Evolutionary conservation across 92 coral and sea anemone genomes (phyloP).

Genomic region (Galaxea fascicularis): DNA sequence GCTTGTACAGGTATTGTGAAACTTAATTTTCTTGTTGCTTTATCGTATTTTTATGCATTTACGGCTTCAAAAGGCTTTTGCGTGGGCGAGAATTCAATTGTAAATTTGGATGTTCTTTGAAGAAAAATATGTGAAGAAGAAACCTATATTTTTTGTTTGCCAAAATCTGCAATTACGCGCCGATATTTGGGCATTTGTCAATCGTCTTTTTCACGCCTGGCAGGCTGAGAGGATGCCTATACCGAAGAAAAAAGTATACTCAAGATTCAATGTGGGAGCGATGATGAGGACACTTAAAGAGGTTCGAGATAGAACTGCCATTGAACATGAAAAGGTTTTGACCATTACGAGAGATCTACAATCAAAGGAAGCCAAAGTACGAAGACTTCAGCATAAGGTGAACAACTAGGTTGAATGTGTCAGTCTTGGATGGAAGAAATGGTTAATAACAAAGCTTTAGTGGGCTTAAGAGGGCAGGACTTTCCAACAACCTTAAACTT

Average conservation of each 20-base stretch:
- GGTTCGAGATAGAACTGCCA: not conserved
- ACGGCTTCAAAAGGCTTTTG: slow-evolving; percentile 42
- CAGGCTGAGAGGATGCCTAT: not conserved
- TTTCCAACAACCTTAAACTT: not conserved
- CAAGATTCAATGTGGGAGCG: not conserved
- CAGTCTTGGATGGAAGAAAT: slow-evolving; percentile 4
- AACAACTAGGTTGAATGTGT: slow-evolving; percentile 15
- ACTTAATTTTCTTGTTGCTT: slow-evolving; percentile 25
- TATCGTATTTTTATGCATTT: slow-evolving; percentile 27
- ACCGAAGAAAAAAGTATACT: not conserved
- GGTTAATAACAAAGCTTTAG: not conserved
- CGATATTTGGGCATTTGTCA: slow-evolving; percentile 16
- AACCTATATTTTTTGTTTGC: slow-evolving; percentile 12
- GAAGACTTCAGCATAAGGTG: not conserved
- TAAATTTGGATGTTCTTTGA: slow-evolving; percentile 45
- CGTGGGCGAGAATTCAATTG: slow-evolving; percentile 36
- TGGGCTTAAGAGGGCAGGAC: not conserved
- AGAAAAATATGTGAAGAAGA: slow-evolving; percentile 37
- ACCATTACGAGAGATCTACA: not conserved
- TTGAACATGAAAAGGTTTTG: not conserved
- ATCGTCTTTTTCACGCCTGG: too few species aligned
- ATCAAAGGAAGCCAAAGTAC: not conserved
- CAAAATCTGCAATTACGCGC: slow-evolving; percentile 36
- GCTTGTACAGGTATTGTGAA: slow-evolving; percentile 51
- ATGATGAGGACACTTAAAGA: not conserved